A percentile compares a stretch with the other conserved stretches of the same genome.
Evolutionary conservation across 2,888 invertebrate genomes (phyloP).

Genomic region (Drosophila rubida): DNA sequence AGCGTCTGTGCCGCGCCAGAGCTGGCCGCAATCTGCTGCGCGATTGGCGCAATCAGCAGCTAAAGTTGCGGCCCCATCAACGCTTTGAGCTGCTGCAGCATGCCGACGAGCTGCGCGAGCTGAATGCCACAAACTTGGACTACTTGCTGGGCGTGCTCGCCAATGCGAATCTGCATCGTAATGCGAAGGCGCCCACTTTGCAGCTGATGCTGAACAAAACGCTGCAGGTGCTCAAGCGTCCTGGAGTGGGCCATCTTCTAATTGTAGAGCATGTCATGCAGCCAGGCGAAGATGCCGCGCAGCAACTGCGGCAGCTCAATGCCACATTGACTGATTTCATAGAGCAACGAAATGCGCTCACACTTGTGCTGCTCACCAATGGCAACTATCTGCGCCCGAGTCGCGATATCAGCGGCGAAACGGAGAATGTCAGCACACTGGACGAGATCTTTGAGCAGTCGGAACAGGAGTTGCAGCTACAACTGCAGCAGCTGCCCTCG

Average conservation of each 20-base stretch:
- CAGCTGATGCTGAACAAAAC: conserved; percentile 91
- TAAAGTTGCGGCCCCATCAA: conserved; percentile 28
- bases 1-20: conserved; percentile 88
- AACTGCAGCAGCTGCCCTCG: conserved; percentile 49
- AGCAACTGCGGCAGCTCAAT: conserved; percentile 89
- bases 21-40: conserved; percentile 91
- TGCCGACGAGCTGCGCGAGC: conserved; percentile 87
- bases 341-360: conserved; percentile 38
- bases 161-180: conserved; percentile 89
- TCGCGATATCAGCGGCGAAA: conserved; percentile 57
- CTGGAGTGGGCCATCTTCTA: conserved; percentile 88
- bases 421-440: conserved; percentile 27
- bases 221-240: conserved; percentile 89
- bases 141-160: conserved; percentile 92
- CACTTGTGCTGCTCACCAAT: conserved; percentile 59
- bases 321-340: conserved; percentile 87
- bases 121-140: conserved; percentile 88
- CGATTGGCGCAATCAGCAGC: conserved; percentile 88
- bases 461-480: conserved; percentile 25
- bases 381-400: conserved; percentile 49
- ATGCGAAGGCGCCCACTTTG: conserved; percentile 89
- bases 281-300: conserved; percentile 90
- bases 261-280: conserved; percentile 93
- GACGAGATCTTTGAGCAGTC: conserved; percentile 23
- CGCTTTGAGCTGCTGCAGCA: conserved; percentile 86